Percentiles rank a stretch among this genome's conserved stretches.
Evolutionary conservation across 2,888 invertebrate genomes (phyloP).

Genomic region (Phaedon cochleariae): DNA sequence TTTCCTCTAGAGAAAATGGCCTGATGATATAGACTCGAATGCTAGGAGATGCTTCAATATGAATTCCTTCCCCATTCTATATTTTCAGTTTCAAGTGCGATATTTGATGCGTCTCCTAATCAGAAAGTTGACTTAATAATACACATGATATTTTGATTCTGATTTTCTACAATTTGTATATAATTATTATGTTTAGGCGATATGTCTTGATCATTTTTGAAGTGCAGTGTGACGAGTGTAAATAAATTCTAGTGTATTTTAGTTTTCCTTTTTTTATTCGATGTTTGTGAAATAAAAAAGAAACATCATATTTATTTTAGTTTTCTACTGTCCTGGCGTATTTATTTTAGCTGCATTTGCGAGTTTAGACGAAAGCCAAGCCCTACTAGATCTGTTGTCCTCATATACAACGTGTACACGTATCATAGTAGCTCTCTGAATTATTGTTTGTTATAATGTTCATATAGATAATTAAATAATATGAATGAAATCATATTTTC

Average conservation of each 20-base stretch:
- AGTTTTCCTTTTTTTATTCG: slow-evolving; percentile 46
- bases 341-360: slow-evolving; percentile 50
- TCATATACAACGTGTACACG: slow-evolving; percentile 58
- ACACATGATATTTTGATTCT: slow-evolving; percentile 47
- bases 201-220: slow-evolving; percentile 44
- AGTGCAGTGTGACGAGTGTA: slow-evolving; percentile 56
- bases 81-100: background rate
- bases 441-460: slow-evolving; percentile 64
- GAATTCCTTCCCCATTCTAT: background rate
- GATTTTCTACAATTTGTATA: slow-evolving; percentile 49
- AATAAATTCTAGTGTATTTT: slow-evolving; percentile 57
- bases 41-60: slow-evolving; percentile 26
- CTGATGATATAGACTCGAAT: slow-evolving; percentile 40
- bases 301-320: slow-evolving; percentile 59
- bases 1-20: slow-evolving; percentile 11
- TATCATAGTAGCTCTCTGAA: slow-evolving; percentile 63
- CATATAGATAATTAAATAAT: slow-evolving; percentile 62
- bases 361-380: slow-evolving; percentile 37
- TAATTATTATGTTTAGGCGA: slow-evolving; percentile 48
- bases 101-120: background rate
- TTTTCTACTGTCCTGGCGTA: slow-evolving; percentile 54
- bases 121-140: slow-evolving; percentile 16
- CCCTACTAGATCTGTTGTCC: slow-evolving; percentile 58
- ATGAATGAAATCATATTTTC: slow-evolving; percentile 30
- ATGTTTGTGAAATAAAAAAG: slow-evolving; percentile 44